Percentiles rank a stretch among this genome's conserved stretches.
Evolutionary conservation across 92 coral and sea anemone species (phyloP).

Genomic region (Scolanthus callimorphus): DNA sequence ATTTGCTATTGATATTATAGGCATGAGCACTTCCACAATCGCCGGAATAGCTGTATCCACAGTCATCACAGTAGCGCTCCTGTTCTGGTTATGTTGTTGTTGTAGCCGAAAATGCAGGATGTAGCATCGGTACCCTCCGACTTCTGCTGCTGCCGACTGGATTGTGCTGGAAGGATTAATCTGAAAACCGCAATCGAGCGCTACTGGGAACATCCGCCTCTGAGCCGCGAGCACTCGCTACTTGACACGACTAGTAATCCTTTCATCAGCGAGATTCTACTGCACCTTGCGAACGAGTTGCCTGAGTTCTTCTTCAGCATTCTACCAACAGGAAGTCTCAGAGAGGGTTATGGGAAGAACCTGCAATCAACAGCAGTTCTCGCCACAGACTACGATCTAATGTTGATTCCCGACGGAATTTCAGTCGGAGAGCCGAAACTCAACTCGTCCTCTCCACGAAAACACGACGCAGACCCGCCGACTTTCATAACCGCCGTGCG

Average conservation of each 20-base stretch:
- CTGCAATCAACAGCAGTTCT: constrained; percentile 3
- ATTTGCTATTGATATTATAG: too few species aligned
- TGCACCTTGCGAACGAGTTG: constrained; percentile 5
- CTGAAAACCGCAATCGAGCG: constrained; percentile 1
- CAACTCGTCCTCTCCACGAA: too few species aligned
- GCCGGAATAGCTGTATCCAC: too few species aligned
- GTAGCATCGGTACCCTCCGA: too few species aligned
- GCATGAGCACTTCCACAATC: too few species aligned
- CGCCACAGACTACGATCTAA: constrained; percentile 10
- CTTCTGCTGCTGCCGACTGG: constrained; percentile 10
- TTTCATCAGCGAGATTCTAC: constrained; percentile 2
- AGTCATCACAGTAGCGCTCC: too few species aligned
- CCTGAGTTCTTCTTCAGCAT: constrained; percentile 9
- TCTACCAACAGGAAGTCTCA: constrained; percentile 10
- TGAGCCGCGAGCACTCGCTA: not conserved
- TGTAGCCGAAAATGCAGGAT: too few species aligned
- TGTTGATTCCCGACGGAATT: constrained; percentile 7
- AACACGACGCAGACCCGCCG: too few species aligned
- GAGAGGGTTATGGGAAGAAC: constrained; percentile 6
- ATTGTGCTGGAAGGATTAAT: constrained; percentile 3
- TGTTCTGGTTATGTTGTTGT: too few species aligned
- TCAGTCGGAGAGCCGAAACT: too few species aligned
- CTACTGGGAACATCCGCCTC: constrained; percentile 15
- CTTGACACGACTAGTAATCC: not conserved
- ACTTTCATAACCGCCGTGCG: too few species aligned